Conservation (phyloP, 2,113 vertebrate genomes). For the Malurus cyaneus region DNA sequence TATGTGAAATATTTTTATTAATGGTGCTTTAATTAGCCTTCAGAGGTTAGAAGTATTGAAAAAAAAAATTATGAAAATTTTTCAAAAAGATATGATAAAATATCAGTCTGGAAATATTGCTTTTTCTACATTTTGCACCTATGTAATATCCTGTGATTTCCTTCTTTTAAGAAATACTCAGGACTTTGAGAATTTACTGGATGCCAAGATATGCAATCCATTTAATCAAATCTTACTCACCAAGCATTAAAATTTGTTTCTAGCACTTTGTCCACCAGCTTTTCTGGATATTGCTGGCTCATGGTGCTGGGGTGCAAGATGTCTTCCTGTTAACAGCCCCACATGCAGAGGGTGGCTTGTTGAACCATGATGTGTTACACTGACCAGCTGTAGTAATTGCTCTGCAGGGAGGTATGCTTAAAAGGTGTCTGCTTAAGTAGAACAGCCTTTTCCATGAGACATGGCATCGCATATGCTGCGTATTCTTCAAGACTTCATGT, state of each 20-base stretch:
- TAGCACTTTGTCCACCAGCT: not conserved
- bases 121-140: not conserved
- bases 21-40: constrained; percentile 33
- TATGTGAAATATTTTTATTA: not conserved
- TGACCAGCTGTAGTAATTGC: not conserved
- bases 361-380: not conserved
- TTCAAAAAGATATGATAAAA: not conserved
- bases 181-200: not conserved
- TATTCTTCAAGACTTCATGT: not conserved
- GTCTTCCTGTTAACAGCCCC: not conserved
- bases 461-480: not conserved
- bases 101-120: not conserved
- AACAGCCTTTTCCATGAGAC: not conserved
- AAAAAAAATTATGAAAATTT: too few species aligned
- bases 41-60: not conserved
- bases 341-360: fast-evolving
- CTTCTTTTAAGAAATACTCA: not conserved
- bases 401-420: not conserved
- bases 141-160: not conserved
- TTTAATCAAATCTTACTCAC: not conserved
- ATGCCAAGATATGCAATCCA: not conserved
- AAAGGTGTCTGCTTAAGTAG: not conserved
- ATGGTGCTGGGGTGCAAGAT: not conserved
- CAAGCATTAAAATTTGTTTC: not conserved
- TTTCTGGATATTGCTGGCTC: not conserved